Evolutionary conservation across 23 tunicate genomes (phyloP).

Genomic region (Styela plicata): DNA sequence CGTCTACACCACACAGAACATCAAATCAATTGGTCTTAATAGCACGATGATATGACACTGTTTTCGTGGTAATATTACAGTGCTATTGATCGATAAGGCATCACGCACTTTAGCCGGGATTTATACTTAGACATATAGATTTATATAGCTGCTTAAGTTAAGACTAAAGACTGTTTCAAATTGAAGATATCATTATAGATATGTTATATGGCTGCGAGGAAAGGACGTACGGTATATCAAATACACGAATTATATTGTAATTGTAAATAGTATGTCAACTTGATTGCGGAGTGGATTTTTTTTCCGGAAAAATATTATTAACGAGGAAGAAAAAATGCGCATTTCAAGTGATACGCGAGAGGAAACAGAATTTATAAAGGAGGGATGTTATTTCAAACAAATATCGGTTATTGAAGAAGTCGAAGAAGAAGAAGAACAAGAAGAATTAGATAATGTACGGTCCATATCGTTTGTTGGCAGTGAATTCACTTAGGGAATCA

Average conservation of each 20-base stretch:
- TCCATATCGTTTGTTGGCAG: too few relatives aligned
- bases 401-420: neutral
- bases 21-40: neutral
- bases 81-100: neutral
- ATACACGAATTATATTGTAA: too few relatives aligned
- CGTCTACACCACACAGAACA: neutral
- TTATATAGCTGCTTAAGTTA: neutral
- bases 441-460: neutral
- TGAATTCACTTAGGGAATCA: too few relatives aligned
- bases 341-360: neutral
- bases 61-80: neutral
- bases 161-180: neutral
- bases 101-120: neutral
- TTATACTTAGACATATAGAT: neutral
- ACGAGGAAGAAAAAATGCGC: neutral
- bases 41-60: neutral
- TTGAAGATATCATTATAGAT: neutral
- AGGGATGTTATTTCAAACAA: neutral
- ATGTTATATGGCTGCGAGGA: neutral
- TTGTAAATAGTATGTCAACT: too few relatives aligned
- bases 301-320: too few relatives aligned
- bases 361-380: neutral
- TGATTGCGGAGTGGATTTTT: too few relatives aligned
- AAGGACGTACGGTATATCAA: too few relatives aligned
- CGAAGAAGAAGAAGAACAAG: neutral